Evolutionary conservation across 2,113 vertebrate species (phyloP).

Genomic region (Pyrgilauda ruficollis): DNA sequence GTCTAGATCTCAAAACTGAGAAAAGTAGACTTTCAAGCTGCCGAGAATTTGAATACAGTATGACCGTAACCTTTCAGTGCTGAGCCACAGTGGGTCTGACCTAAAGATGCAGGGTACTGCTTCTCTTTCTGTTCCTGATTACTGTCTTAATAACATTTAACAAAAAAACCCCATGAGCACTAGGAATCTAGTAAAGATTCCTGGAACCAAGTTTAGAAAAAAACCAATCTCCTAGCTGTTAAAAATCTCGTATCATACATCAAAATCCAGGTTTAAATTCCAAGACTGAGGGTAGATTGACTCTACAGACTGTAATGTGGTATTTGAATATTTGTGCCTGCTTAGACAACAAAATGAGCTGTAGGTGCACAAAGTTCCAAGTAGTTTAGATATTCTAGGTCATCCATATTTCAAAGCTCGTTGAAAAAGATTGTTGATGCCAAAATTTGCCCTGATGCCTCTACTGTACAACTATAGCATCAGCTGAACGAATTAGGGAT

Average conservation of each 20-base stretch:
- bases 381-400: neutral
- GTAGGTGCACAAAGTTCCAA: neutral
- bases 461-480: neutral
- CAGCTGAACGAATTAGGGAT: neutral
- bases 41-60: neutral
- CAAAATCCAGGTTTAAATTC: neutral
- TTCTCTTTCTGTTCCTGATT: neutral
- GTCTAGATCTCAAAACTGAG: neutral
- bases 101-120: neutral
- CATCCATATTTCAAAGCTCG: neutral
- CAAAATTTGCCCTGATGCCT: neutral
- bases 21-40: neutral
- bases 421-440: neutral
- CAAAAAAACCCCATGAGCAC: fast-evolving
- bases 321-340: neutral
- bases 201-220: neutral
- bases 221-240: neutral
- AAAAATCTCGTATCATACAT: neutral
- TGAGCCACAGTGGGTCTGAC: neutral
- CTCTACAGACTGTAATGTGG: neutral
- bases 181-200: neutral
- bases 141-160: neutral
- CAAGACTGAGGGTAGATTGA: neutral
- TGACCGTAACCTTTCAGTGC: neutral
- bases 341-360: neutral